phyloP scores from a whole-genome alignment of 1,140 invertebrate species.

The Cotesia vestalis region DNA sequence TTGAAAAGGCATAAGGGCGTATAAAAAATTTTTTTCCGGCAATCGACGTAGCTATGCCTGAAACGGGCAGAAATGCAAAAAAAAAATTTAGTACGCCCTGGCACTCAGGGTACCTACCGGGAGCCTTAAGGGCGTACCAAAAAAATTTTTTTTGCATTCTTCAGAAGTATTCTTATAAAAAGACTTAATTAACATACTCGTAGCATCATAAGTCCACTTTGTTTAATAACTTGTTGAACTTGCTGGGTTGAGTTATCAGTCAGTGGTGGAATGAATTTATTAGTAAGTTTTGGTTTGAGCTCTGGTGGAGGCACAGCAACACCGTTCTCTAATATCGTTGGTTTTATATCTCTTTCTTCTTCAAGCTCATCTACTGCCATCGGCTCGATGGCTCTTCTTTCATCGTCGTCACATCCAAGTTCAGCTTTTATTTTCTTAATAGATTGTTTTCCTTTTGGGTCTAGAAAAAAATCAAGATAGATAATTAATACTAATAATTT shows the following conservation, averaged over 20 bases:
- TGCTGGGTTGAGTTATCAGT: slow-evolving; percentile 37
- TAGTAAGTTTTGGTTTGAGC: slow-evolving; percentile 7
- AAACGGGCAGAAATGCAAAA: too few species aligned
- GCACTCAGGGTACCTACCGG: too few species aligned
- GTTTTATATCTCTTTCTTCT: slow-evolving; percentile 46
- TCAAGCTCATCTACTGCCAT: slow-evolving; percentile 9
- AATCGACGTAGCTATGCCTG: too few species aligned
- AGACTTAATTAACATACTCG: slow-evolving; percentile 45
- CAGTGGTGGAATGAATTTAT: slow-evolving; percentile 9
- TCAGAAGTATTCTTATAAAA: not conserved
- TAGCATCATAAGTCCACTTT: slow-evolving; percentile 55
- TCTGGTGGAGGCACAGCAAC: slow-evolving; percentile 38
- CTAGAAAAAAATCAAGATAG: slow-evolving; percentile 21
- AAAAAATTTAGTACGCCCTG: too few species aligned
- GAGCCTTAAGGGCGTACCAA: too few species aligned
- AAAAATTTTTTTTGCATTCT: too few species aligned
- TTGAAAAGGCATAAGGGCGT: too few species aligned
- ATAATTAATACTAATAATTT: not conserved
- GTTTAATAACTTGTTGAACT: slow-evolving; percentile 53
- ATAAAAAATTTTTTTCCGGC: too few species aligned
- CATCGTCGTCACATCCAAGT: not conserved
- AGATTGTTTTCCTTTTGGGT: not conserved
- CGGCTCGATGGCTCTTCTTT: not conserved
- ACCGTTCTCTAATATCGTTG: slow-evolving; percentile 53
- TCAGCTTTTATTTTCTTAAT: slow-evolving; percentile 30